Conservation (phyloP, 2,113 vertebrate genomes). For the Electrona antarctica region DNA sequence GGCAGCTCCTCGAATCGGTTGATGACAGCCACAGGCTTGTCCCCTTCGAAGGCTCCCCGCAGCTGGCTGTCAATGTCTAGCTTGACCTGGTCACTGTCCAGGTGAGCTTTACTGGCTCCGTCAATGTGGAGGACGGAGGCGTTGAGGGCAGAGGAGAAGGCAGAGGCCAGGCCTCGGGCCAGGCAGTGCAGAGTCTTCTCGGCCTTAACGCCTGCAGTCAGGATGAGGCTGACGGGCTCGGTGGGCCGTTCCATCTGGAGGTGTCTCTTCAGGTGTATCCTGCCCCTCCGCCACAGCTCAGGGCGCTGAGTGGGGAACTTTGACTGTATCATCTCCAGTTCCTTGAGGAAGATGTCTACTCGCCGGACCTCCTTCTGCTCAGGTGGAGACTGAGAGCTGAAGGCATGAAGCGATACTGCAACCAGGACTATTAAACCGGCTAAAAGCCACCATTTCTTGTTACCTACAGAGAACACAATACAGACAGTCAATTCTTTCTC, state of each 20-base stretch:
- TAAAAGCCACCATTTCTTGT: accelerated
- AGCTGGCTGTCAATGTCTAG: constrained; percentile 83
- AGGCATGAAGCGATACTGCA: neutral
- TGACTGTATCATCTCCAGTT: constrained; percentile 75
- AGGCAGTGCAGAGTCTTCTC: constrained; percentile 86
- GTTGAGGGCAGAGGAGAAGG: constrained; percentile 77
- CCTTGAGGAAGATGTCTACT: constrained; percentile 54
- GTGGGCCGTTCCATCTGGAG: constrained; percentile 77
- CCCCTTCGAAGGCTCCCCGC: constrained; percentile 79
- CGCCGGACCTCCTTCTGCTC: neutral
- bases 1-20: constrained; percentile 90
- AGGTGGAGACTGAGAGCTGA: constrained; percentile 4
- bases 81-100: constrained; percentile 86
- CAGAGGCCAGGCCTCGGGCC: constrained; percentile 76
- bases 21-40: constrained; percentile 83
- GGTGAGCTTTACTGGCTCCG: constrained; percentile 62
- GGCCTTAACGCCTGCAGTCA: constrained; percentile 79
- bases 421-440: neutral
- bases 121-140: constrained; percentile 79
- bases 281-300: constrained; percentile 84
- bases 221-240: constrained; percentile 88
- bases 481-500: no score
- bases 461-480: constrained; percentile 28
- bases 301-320: constrained; percentile 84
- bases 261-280: constrained; percentile 84